A percentile compares a stretch with the other conserved stretches of the same genome.
phyloP scores from a whole-genome alignment of 2,888 invertebrate genomes.

The Tricholauxania praeusta region DNA sequence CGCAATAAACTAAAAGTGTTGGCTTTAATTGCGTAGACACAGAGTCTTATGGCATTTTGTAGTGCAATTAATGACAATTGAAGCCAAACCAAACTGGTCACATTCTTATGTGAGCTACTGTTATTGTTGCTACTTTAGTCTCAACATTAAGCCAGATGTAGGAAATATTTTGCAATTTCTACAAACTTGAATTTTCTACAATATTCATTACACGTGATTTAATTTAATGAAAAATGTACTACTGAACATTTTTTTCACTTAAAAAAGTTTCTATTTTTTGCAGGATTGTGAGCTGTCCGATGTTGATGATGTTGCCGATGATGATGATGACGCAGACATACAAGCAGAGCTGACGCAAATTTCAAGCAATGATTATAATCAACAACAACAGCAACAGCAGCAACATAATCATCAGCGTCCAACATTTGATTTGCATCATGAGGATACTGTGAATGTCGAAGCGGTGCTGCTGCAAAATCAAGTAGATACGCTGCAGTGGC shows the following conservation, averaged over 20 bases:
- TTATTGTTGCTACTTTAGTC: no score
- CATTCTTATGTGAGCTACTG: slow-evolving; percentile 5
- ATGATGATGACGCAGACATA: background rate
- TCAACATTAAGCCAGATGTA: background rate
- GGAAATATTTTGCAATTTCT: slow-evolving; percentile 3
- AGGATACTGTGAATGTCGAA: slow-evolving; percentile 68
- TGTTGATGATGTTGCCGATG: background rate
- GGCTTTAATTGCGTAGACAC: no score
- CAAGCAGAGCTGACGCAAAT: slow-evolving; percentile 8
- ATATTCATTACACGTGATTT: background rate
- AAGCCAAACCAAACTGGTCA: background rate
- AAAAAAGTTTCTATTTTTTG: slow-evolving; percentile 5
- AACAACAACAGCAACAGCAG: slow-evolving; percentile 34
- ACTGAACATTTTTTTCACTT: slow-evolving; percentile 3
- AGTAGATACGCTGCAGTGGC: slow-evolving; percentile 78
- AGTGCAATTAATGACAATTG: background rate
- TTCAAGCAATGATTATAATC: slow-evolving; percentile 26
- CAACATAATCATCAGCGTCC: slow-evolving; percentile 17
- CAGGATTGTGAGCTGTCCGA: slow-evolving; percentile 22
- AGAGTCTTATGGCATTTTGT: no score
- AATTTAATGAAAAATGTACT: slow-evolving; percentile 5
- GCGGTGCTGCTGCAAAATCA: slow-evolving; percentile 74
- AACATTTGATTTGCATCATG: slow-evolving; percentile 33
- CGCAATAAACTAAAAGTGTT: background rate
- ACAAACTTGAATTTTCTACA: background rate